phyloP scores from a whole-genome alignment of 2,113 vertebrate species.

The Forbesichthys agassizii region DNA sequence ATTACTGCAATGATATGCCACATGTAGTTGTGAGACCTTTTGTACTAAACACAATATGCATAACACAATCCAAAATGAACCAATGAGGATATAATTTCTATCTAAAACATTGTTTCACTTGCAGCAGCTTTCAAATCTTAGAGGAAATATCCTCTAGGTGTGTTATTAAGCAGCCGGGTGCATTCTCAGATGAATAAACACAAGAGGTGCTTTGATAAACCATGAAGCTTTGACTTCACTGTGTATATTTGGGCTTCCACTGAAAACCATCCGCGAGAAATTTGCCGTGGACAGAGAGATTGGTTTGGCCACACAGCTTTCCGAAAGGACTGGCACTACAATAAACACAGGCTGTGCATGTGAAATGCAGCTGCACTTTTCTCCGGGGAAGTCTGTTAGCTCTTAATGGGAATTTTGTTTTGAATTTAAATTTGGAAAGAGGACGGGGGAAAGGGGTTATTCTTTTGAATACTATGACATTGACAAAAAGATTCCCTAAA shows the following conservation, averaged over 20 bases:
- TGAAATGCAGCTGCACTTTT: conserved; percentile 58
- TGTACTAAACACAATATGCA: not conserved
- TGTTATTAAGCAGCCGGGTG: conserved; percentile 55
- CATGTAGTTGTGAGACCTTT: not conserved
- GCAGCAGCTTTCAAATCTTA: conserved; percentile 38
- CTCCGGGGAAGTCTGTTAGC: conserved; percentile 54
- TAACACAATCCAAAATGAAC: not conserved
- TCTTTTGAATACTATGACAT: conserved; percentile 57
- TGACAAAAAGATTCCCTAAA: conserved; percentile 43
- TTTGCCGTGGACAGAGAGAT: conserved; percentile 58
- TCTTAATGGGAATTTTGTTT: conserved; percentile 70
- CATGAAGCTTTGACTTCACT: conserved; percentile 59
- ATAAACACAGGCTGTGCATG: conserved; percentile 56
- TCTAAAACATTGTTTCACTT: conserved; percentile 9
- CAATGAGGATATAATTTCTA: not conserved
- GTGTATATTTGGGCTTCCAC: conserved; percentile 50
- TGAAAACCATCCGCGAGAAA: conserved; percentile 54
- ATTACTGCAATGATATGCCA: conserved; percentile 22
- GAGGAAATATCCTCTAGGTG: conserved; percentile 42
- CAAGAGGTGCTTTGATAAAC: conserved; percentile 60
- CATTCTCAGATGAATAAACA: conserved; percentile 58
- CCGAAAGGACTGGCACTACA: conserved; percentile 44
- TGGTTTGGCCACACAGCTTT: conserved; percentile 52
- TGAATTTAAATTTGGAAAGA: conserved; percentile 64
- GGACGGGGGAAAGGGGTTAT: conserved; percentile 32